phyloP scores from a whole-genome alignment of 2,888 invertebrate genomes.

The Caradrina clavipalpis region DNA sequence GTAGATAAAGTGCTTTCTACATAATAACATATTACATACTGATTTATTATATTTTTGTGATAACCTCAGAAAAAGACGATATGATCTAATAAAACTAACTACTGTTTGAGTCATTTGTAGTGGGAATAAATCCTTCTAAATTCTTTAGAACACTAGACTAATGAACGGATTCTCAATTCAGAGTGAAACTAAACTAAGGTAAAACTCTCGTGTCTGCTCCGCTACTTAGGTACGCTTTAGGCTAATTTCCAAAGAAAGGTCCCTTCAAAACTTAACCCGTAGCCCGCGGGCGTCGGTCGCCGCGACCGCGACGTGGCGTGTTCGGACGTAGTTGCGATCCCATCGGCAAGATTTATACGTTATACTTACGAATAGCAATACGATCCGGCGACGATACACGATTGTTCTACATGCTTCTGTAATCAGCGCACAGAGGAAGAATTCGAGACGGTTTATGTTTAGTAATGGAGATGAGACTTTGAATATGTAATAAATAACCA shows the following conservation, averaged over 20 bases:
- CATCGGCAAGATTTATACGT: conserved; percentile 64
- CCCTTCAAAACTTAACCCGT: conserved; percentile 54
- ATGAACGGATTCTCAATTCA: not conserved
- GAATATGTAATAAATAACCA: too few relatives aligned
- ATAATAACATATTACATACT: too few relatives aligned
- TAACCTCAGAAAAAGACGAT: too few relatives aligned
- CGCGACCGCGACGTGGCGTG: conserved; percentile 32
- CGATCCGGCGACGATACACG: conserved; percentile 64
- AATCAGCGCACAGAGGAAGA: conserved; percentile 63
- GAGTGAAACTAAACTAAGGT: conserved; percentile 20
- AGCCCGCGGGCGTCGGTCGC: conserved; percentile 50
- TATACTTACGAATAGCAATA: conserved; percentile 56
- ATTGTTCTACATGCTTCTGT: conserved; percentile 63
- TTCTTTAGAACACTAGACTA: too few relatives aligned
- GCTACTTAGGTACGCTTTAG: conserved; percentile 39
- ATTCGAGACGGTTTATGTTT: conserved; percentile 50
- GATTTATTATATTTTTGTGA: too few relatives aligned
- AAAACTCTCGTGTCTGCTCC: conserved; percentile 10
- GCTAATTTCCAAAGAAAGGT: conserved; percentile 52
- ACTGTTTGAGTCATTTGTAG: not conserved
- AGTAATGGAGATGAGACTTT: too few relatives aligned
- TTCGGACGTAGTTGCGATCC: conserved; percentile 41
- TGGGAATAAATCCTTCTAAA: not conserved
- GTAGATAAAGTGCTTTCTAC: too few relatives aligned
- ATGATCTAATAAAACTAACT: too few relatives aligned